Base-by-base conservation (phyloP, 2,797 vertebrate species). In the Rhinatrema bivittatum region DNA sequence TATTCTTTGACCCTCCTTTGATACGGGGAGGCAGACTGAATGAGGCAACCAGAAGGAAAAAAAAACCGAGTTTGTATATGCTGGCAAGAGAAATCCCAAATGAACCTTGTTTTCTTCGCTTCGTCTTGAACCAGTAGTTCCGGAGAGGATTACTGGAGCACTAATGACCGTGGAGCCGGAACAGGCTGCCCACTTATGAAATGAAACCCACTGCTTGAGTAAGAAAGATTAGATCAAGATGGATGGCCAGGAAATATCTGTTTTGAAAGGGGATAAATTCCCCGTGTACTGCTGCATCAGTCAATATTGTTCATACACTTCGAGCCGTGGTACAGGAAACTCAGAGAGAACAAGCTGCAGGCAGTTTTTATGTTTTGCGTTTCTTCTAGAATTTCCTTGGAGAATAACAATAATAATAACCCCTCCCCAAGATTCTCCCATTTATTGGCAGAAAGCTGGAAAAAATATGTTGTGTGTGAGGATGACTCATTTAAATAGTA, bases 81-180 rank as follows among this genome's bases (percentile, higher is more conserved):
- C 50, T 74, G 62, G 57, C 42, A 56, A 62, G 46, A 11, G 5
- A 37, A 64, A 49, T 52, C 36, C 12, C 14, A 29, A 50, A 50
- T 46, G 39, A 46, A 50, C 46, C 39, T 47, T 29, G 42, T 20
- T n/a, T 55, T 17, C 60, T 53, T 24, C 56, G 5, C 47, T 63
- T 57, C 36, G 66, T 60, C n/a, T 59, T 56, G 48, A 65, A 53
- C 50, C 31, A 3, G 59, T 42, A 51, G 59, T 50, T 62, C 50
- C 49, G 55, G 24, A 29, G 43, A 50, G 20, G 64, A 46, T 63
- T 72, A 56, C 61, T 62, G 52, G 60, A 71, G 64, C 7, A 50
- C 65, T 52, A 30, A 20, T 25, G 25, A 17, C 9, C 40, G 25
- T 36, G 51, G 42, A 43, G 46, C 12, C 11, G 7, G 27, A 50